Base-by-base conservation (phyloP, 1,140 invertebrate genomes). In the Akabosia matsudoensis region DNA sequence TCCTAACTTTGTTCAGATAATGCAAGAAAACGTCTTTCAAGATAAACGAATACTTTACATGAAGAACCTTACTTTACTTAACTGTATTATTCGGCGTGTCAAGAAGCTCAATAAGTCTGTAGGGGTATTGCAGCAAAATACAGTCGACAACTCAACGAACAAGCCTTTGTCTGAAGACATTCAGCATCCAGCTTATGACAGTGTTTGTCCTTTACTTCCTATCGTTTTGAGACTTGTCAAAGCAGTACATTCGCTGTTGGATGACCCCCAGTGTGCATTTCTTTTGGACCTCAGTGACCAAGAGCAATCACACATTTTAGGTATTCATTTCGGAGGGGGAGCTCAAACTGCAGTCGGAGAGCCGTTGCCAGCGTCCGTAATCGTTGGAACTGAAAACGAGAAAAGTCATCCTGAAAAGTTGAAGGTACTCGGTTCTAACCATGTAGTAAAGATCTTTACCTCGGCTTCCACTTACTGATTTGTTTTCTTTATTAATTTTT, bases 241-340 rank as follows among this genome's bases (percentile, higher is more conserved):
- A 76, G 37, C 76, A 10, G 37, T 80, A 22, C 79, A 80, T 64
- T 76, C 70, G 14, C 33, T 80, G 33, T n/a, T 76, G 14, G 72
- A 73, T 7, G 45, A 71, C 72, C 71, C 34, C 26, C 14, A 33
- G 13, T 34, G 64, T 16, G 16, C 37, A 0, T 78, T 64, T 24
- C 22, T 80, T 0, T 31, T 76, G 3, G 73, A 71, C 14, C 73
- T 80, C 18, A 74, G 22, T 72, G 61, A 71, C 3, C 30, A 33
- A 24, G 79, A 80, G 24, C 72, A 52, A 24, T 18, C 75, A 1
- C 24, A 33, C n/a, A 56, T 78, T n/a, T 45, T 80, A 52, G 78
- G 78, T 10, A 67, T 76, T 45, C 71, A 76, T 67, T 61, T 28
- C 14, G 16, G 33, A 18, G 45, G 34, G 7, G 33, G 26, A 33